phyloP scores from a whole-genome alignment of 2,888 invertebrate species.

The Acheta domesticus region DNA sequence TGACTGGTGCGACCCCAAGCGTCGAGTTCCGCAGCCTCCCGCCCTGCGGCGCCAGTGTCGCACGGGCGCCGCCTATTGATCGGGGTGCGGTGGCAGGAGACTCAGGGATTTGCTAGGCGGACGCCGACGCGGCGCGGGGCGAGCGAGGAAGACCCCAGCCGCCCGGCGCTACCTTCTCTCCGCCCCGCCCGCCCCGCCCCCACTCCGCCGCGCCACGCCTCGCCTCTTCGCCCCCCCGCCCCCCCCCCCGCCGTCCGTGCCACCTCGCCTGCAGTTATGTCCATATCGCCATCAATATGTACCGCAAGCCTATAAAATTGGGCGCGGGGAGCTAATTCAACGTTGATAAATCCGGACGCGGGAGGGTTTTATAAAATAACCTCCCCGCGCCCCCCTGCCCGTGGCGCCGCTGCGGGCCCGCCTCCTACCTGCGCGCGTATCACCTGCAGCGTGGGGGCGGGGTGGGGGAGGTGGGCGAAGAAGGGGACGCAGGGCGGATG shows the following conservation, averaged over 20 bases:
- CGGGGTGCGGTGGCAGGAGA: not conserved
- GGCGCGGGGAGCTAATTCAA: slow-evolving; percentile 5
- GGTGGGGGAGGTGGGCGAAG: no score
- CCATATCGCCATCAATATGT: slow-evolving; percentile 18
- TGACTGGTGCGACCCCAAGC: not conserved
- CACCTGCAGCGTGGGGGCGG: no score
- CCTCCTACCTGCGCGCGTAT: not conserved
- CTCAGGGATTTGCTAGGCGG: not conserved
- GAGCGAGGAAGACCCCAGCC: no score
- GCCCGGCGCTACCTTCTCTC: not conserved
- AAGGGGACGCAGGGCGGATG: no score
- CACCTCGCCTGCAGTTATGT: not conserved
- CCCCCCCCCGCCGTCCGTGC: not conserved
- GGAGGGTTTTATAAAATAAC: slow-evolving; percentile 18
- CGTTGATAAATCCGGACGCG: slow-evolving; percentile 6
- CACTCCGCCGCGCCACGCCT: not conserved
- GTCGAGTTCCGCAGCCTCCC: not conserved
- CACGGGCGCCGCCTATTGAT: not conserved
- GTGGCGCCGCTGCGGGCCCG: not conserved
- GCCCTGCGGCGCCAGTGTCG: not conserved
- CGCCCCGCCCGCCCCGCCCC: not conserved
- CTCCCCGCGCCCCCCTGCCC: not conserved
- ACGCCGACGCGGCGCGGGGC: no score
- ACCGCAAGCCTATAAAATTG: slow-evolving; percentile 8
- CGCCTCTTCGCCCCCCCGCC: not conserved